These are phyloP conservation scores for Nerophis ophidion DNA, from an alignment of 2,113 vertebrate genomes.

Conservation along the genomic window DNA sequence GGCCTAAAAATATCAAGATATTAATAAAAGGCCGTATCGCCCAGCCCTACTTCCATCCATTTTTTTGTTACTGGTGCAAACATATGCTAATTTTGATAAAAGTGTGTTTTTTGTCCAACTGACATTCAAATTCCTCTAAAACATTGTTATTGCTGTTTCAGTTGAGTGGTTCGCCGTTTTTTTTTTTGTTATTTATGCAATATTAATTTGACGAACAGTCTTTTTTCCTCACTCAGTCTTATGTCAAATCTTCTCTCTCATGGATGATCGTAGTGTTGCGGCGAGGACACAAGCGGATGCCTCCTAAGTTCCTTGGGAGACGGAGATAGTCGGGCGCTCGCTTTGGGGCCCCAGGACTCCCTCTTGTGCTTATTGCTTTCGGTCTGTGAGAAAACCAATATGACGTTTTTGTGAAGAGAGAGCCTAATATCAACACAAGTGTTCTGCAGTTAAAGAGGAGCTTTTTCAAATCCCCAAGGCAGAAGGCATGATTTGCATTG, in stretches of 20 bases:
- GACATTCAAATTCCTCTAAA: too few species aligned
- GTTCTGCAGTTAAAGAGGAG: constrained; percentile 14
- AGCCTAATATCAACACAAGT: constrained; percentile 30
- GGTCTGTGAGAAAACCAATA: constrained; percentile 56
- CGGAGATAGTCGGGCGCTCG: constrained; percentile 40
- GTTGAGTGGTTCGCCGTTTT: too few species aligned
- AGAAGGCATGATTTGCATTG: constrained; percentile 11
- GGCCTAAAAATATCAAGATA: too few species aligned
- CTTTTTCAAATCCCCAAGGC: constrained; percentile 34
- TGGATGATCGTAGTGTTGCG: constrained; percentile 5
- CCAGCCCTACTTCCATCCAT: too few species aligned
- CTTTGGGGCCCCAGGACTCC: constrained; percentile 38
- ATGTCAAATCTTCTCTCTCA: not conserved
- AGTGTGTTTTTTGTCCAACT: too few species aligned
- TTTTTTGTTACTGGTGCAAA: too few species aligned
- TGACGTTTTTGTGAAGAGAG: constrained; percentile 36
- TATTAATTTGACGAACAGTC: not conserved
- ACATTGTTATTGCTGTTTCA: too few species aligned
- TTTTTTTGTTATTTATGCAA: too few species aligned
- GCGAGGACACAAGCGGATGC: constrained; percentile 22
- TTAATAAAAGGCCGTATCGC: too few species aligned
- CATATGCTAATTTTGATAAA: too few species aligned
- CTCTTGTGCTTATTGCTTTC: constrained; percentile 48
- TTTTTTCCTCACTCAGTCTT: not conserved
- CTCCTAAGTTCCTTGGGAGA: constrained; percentile 39